These are phyloP conservation scores for Orthonyx spaldingii DNA, from an alignment of 2,113 vertebrate genomes.

Conservation along the genomic window DNA sequence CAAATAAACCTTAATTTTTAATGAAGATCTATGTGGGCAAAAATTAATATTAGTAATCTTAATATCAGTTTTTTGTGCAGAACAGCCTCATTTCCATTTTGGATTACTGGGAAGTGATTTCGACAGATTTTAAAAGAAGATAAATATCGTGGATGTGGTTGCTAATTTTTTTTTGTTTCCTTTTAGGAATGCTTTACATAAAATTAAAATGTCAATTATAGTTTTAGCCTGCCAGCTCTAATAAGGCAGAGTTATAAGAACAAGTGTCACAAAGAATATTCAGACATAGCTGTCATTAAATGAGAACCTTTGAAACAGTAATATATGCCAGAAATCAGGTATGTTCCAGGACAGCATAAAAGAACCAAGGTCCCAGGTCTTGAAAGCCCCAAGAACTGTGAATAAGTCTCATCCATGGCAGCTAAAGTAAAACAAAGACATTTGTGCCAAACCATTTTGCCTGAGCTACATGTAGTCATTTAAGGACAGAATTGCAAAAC, in stretches of 20 bases:
- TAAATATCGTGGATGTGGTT: not conserved
- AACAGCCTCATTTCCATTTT: not conserved
- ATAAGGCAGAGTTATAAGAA: not conserved
- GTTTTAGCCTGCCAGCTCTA: not conserved
- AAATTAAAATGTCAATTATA: not conserved
- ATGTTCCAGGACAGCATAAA: not conserved
- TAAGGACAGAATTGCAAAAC: constrained; percentile 43
- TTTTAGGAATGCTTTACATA: not conserved
- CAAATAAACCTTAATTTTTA: not conserved
- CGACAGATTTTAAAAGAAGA: not conserved
- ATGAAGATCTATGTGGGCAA: not conserved
- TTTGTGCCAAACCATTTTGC: not conserved
- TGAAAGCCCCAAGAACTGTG: not conserved
- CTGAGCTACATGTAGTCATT: constrained; percentile 11
- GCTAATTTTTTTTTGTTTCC: accelerated
- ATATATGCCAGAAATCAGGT: not conserved
- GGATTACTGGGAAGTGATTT: not conserved
- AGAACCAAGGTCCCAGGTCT: not conserved
- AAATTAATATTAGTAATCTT: not conserved
- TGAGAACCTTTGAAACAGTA: not conserved
- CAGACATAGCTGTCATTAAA: not conserved
- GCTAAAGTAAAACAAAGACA: not conserved
- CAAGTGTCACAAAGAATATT: not conserved
- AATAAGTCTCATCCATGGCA: not conserved
- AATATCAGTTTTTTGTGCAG: not conserved